phyloP scores from a whole-genome alignment of 2,888 invertebrate species.

The Drosophila nr. medialis region DNA sequence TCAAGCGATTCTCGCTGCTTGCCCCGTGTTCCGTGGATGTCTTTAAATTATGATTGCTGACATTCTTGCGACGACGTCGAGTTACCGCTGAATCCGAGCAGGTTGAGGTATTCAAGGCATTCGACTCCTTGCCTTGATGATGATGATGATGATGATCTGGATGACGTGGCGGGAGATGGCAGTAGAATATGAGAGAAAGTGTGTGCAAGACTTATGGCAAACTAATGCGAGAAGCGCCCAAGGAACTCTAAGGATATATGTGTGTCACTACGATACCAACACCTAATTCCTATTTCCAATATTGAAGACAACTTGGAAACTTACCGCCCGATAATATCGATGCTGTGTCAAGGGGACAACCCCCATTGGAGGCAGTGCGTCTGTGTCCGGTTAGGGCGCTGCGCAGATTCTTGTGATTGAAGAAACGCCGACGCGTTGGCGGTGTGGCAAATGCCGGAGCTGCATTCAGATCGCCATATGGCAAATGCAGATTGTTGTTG shows the following conservation, averaged over 20 bases:
- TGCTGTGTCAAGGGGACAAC: slow-evolving; percentile 83
- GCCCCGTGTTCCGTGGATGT: slow-evolving; percentile 72
- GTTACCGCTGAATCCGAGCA: slow-evolving; percentile 84
- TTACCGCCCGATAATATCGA: slow-evolving; percentile 82
- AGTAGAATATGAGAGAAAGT: slow-evolving; percentile 19
- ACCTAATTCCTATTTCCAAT: slow-evolving; percentile 6
- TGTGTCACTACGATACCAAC: slow-evolving; percentile 17
- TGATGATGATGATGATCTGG: slow-evolving; percentile 37
- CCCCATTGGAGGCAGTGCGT: slow-evolving; percentile 84
- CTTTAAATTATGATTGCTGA: slow-evolving; percentile 79
- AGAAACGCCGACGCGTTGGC: slow-evolving; percentile 90
- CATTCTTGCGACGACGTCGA: slow-evolving; percentile 82
- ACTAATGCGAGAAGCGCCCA: slow-evolving; percentile 11
- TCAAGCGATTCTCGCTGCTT: slow-evolving; percentile 82
- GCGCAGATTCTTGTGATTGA: slow-evolving; percentile 91
- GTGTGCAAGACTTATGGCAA: slow-evolving; percentile 13
- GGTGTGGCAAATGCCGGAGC: slow-evolving; percentile 92
- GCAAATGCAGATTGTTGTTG: slow-evolving; percentile 54
- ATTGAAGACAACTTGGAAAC: slow-evolving; percentile 32
- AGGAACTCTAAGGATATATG: slow-evolving; percentile 1
- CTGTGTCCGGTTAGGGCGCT: slow-evolving; percentile 89
- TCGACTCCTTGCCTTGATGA: slow-evolving; percentile 74
- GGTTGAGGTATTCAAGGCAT: slow-evolving; percentile 83
- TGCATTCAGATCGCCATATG: slow-evolving; percentile 84
- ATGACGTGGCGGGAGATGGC: slow-evolving; percentile 23